phyloP scores from a whole-genome alignment of 2,888 invertebrate species.

The Strigamia crassipes region DNA sequence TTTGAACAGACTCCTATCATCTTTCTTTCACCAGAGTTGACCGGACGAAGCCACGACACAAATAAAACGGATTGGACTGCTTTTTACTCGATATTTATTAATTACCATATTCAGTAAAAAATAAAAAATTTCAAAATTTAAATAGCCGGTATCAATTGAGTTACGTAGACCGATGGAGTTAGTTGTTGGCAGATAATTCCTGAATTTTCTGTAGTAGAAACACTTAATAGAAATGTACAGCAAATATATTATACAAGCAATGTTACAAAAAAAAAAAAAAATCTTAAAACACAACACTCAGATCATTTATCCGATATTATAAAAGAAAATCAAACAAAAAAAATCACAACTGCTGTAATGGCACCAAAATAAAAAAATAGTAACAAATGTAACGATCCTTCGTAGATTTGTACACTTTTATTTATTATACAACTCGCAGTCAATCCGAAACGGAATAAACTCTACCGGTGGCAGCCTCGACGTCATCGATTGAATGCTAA shows the following conservation, averaged over 20 bases:
- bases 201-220: background rate
- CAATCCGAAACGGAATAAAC: background rate
- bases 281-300: conserved; percentile 7
- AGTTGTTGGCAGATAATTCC: background rate
- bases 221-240: conserved; percentile 10
- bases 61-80: background rate
- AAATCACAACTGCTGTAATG: background rate
- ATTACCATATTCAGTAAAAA: conserved; percentile 16
- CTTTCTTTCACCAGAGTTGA: background rate
- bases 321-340: background rate
- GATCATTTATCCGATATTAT: conserved; percentile 3
- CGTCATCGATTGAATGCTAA: too few relatives aligned
- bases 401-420: background rate
- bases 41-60: background rate
- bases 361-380: background rate
- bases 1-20: background rate
- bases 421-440: background rate
- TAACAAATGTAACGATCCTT: background rate
- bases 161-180: background rate
- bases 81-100: conserved; percentile 6
- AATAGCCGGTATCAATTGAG: background rate
- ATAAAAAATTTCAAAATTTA: conserved; percentile 21
- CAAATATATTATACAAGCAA: conserved; percentile 10
- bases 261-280: conserved; percentile 15
- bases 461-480: background rate